phyloP scores from a whole-genome alignment of 2,888 invertebrate genomes.

The Parochlus steinenii region DNA sequence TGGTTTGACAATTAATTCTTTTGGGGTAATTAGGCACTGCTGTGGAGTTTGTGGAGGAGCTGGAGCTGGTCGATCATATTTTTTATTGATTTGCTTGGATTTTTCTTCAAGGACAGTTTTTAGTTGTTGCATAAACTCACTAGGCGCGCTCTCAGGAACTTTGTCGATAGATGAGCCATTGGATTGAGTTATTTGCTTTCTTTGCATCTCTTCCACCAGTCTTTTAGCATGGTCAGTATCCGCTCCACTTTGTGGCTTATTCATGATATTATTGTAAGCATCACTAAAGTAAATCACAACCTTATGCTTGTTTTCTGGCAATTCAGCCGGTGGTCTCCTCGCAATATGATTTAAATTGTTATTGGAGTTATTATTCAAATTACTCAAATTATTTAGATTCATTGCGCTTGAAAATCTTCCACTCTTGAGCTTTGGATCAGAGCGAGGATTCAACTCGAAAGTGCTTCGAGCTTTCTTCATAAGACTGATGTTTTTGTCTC shows the following conservation, averaged over 20 bases:
- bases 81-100: constrained; percentile 12
- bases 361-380: too few species aligned
- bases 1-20: constrained; percentile 10
- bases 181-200: constrained; percentile 2
- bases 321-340: too few species aligned
- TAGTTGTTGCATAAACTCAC: constrained; percentile 10
- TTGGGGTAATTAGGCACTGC: neutral
- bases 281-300: constrained; percentile 61
- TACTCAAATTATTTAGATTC: too few species aligned
- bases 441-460: constrained; percentile 9
- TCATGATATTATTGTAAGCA: constrained; percentile 18
- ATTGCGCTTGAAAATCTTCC: too few species aligned
- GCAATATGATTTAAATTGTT: too few species aligned
- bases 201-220: constrained; percentile 10
- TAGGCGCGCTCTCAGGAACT: neutral
- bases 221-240: constrained; percentile 7
- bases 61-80: constrained; percentile 3
- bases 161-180: neutral
- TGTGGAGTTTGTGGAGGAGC: constrained; percentile 6
- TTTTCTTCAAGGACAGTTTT: constrained; percentile 12
- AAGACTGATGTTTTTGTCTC: too few species aligned
- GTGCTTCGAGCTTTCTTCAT: constrained; percentile 12
- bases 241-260: constrained; percentile 2
- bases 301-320: constrained; percentile 45
- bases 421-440: constrained; percentile 11